Percentiles rank a stretch among this genome's conserved stretches.
Evolutionary conservation across 2,888 invertebrate genomes (phyloP).

Genomic region (Athalia circularis): DNA sequence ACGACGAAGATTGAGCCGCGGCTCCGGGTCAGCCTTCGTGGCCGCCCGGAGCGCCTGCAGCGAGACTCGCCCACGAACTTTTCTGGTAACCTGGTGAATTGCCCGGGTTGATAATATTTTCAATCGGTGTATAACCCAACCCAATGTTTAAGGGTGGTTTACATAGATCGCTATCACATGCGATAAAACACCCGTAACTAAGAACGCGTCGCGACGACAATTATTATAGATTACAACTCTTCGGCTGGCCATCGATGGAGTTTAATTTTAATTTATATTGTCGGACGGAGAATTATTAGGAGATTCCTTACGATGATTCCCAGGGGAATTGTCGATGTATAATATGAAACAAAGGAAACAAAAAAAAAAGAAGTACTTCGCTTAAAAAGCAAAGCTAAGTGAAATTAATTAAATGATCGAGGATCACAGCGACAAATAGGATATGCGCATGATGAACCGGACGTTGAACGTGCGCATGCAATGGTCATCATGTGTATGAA

Average conservation of each 20-base stretch:
- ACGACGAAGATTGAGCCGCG: constrained; percentile 87
- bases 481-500: too few species aligned
- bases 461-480: constrained; percentile 17
- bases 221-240: not conserved
- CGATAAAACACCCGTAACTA: too few species aligned
- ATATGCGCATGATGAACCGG: constrained; percentile 5
- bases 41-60: constrained; percentile 70
- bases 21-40: constrained; percentile 75
- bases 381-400: not conserved
- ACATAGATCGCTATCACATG: too few species aligned
- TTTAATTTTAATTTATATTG: not conserved
- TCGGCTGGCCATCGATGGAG: constrained; percentile 31
- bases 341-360: not conserved
- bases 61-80: constrained; percentile 67
- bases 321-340: not conserved
- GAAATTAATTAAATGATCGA: too few species aligned
- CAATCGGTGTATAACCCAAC: not conserved
- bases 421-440: not conserved
- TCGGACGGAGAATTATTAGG: not conserved
- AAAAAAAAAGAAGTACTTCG: not conserved
- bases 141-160: not conserved
- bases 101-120: constrained; percentile 3
- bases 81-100: constrained; percentile 66
- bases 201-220: too few species aligned
- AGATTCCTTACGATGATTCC: not conserved